Evolutionary conservation across 2,797 vertebrate species (phyloP), one percentile per base, ranked within the genome.

Genomic region (Taenioides sp.): DNA sequence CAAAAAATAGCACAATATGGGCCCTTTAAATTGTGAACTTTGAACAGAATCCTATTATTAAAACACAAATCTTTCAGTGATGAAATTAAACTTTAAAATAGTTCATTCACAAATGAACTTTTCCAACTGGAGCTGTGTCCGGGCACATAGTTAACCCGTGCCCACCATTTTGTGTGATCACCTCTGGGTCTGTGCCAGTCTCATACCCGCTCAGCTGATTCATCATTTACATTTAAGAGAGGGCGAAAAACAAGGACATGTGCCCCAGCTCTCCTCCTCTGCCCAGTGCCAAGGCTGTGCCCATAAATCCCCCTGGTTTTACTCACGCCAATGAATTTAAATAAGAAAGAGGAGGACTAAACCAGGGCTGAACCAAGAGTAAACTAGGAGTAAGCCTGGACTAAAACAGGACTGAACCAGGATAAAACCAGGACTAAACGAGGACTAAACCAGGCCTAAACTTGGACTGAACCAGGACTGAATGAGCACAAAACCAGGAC

Each of bases 181-280:
- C 27, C 27, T n/a, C 9, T 12, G 18, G 50, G 50, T 50, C 49
- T 34, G 23, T 54, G 49, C 49, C 65, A 67, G 49, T 18, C 49
- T 54, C 54, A 54, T 67, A 34, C 65, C 65, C n/a, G 65, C 49
- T 14, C 65, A 22, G 65, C 65, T 54, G 49, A 67, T 67, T 67
- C 65, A 67, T 67, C 65, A 67, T 67, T 67, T 67, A 54, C 65
- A 34, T 67, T 54, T 66, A 50, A 25, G 25, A 66, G 64, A 67
- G 65, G 65, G n/a, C 65, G 50, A 50, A 67, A 67, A 67, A 57
- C 65, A 67, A 67, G 65, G 65, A 31, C 65, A 34, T 50, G 27
- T 18, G 10, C 27, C 27, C 25, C 2, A 31, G 58, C 58, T 27
- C 14, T 28, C 14, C 16, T 7, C 25, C 47, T n/a, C 47, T 25